Percentiles rank a stretch among this genome's conserved stretches.
phyloP scores from a whole-genome alignment of 2,797 vertebrate species.

The Atherinosoma microstoma region DNA sequence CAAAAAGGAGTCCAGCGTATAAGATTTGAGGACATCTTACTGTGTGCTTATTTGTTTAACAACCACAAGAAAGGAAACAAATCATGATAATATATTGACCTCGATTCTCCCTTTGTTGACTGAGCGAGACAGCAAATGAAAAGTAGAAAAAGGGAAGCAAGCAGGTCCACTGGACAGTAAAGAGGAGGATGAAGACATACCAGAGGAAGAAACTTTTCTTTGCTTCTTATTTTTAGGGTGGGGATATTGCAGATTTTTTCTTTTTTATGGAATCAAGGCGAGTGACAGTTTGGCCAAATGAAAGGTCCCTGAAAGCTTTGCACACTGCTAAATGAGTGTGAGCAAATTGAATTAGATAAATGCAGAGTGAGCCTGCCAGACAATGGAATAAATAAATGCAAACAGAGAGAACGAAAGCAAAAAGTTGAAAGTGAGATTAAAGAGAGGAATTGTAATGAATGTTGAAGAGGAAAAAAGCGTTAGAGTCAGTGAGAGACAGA shows the following conservation, averaged over 20 bases:
- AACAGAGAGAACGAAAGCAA: constrained; percentile 14
- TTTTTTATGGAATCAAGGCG: constrained; percentile 38
- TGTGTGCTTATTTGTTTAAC: constrained; percentile 39
- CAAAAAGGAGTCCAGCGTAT: constrained; percentile 19
- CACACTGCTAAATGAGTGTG: constrained; percentile 54
- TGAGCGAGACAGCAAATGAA: constrained; percentile 26
- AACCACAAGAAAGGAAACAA: constrained; percentile 34
- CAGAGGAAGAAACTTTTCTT: neutral
- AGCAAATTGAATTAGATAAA: constrained; percentile 71
- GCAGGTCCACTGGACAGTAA: constrained; percentile 13
- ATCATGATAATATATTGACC: constrained; percentile 27
- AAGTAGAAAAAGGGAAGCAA: constrained; percentile 15
- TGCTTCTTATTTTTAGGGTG: constrained; percentile 40
- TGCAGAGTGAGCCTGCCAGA: constrained; percentile 57
- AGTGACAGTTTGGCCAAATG: constrained; percentile 60
- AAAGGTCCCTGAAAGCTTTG: constrained; percentile 48
- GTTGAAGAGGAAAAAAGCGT: constrained; percentile 30
- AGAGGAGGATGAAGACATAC: neutral
- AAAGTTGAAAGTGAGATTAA: constrained; percentile 36
- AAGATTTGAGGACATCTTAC: constrained; percentile 36
- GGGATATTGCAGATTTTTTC: constrained; percentile 40
- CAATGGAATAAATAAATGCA: constrained; percentile 46
- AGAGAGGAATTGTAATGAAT: constrained; percentile 58
- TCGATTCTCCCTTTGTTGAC: constrained; percentile 44
- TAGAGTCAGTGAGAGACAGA: constrained; percentile 35